Evolutionary conservation across 2,888 invertebrate species (phyloP).

Genomic region (Tenodera sinensis): DNA sequence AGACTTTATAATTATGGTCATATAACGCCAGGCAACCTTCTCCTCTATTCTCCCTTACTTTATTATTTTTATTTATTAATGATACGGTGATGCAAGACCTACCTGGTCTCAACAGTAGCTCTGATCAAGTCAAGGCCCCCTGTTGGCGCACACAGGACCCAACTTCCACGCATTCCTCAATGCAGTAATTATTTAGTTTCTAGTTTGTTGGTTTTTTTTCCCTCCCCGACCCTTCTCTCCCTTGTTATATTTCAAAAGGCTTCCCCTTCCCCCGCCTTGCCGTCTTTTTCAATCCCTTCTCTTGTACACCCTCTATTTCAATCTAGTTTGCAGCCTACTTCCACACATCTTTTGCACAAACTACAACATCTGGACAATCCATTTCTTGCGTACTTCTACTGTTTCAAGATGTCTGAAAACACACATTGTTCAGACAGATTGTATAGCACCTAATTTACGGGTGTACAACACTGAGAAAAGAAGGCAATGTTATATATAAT

Average conservation of each 20-base stretch:
- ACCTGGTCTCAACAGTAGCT: background rate
- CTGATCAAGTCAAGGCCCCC: background rate
- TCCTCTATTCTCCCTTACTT: background rate
- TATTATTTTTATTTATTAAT: constrained; percentile 17
- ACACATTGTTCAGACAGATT: no score
- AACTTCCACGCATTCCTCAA: background rate
- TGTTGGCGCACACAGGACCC: background rate
- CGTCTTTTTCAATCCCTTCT: no score
- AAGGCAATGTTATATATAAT: no score
- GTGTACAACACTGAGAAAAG: no score
- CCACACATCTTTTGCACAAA: no score
- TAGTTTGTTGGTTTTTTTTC: background rate
- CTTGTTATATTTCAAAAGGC: background rate
- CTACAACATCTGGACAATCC: no score
- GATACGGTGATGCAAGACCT: background rate
- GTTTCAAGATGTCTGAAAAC: no score
- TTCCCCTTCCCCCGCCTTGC: background rate
- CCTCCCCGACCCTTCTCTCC: no score
- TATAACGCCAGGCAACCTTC: constrained; percentile 7
- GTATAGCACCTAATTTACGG: no score
- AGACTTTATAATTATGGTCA: constrained; percentile 24
- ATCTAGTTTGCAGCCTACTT: no score
- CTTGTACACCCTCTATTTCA: no score
- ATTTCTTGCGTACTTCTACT: no score
- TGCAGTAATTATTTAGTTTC: constrained; percentile 11